These are phyloP conservation scores for Holacanthus passer DNA, from an alignment of 2,113 vertebrate species.

Conservation along the genomic window DNA sequence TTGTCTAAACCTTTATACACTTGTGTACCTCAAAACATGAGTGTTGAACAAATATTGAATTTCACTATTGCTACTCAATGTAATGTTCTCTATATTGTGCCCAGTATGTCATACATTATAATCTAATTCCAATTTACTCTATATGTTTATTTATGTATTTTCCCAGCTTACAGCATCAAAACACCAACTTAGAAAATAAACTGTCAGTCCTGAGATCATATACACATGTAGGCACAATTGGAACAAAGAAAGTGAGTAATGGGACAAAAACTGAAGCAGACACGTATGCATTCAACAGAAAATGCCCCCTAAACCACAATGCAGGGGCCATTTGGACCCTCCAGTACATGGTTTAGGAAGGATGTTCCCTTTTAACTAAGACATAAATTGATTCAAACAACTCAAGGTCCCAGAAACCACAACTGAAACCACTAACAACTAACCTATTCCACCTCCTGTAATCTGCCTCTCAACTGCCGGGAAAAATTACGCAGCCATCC, in stretches of 20 bases:
- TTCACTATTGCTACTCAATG: not conserved
- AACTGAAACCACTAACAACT: not conserved
- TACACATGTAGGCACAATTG: not conserved
- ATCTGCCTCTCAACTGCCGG: not conserved
- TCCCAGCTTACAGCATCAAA: not conserved
- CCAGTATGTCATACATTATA: not conserved
- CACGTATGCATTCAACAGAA: not conserved
- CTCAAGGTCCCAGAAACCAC: constrained; percentile 10
- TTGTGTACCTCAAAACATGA: not conserved
- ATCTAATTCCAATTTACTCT: not conserved
- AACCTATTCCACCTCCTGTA: not conserved
- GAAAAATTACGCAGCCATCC: constrained; percentile 10
- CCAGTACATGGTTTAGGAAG: not conserved
- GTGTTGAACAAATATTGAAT: not conserved
- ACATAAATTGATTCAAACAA: not conserved
- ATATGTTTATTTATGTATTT: not conserved
- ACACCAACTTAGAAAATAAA: not conserved
- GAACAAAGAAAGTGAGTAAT: not conserved
- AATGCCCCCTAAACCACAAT: not conserved
- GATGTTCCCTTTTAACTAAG: not conserved
- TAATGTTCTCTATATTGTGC: not conserved
- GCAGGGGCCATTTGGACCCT: not conserved
- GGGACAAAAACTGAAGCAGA: not conserved
- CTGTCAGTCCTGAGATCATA: not conserved
- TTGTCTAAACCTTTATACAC: not conserved